Evolutionary conservation across 37 sponge, comb jelly and placozoan species (phyloP), one percentile per base, ranked within the genome.

Genomic region (Dysidea cf. avara): DNA sequence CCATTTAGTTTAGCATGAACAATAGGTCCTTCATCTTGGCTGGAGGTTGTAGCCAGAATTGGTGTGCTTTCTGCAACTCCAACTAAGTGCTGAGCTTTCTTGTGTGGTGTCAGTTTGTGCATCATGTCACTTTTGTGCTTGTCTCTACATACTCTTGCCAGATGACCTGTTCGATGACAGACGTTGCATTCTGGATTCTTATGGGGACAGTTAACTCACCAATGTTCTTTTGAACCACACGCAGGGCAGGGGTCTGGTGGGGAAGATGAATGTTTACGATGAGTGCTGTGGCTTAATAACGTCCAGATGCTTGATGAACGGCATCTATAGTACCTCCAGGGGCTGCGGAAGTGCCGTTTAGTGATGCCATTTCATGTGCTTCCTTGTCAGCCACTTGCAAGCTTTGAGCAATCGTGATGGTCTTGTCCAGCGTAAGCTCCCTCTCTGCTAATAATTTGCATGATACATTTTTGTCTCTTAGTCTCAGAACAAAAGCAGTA

Each of bases 201-300:
- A 56, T 56, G 12, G 5, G 59, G 59, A 56, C 59, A 56, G 5
- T 25, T 11, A 13, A 11, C 5, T 5, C 59, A 29, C 59, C 59
- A 56, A 11, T 56, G 59, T 25, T 56, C 59, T 56, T 56, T 56
- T 9, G 59, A 25, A 13, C 59, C 59, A 56, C 59, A 56, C 9
- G 59, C 28, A 5, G 59, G 59, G 31, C 59, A 56, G 12, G 59
- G 59, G 7, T 18, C 53, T 56, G 59, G 59, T 56, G 59, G 59
- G 31, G 31, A 5, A 11, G 59, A 29, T 13, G 7, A 7, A 5
- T 56, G 59, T 56, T 25, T 56, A 12, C 46, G 5, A 9, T 43
- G 7, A 43, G 9, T 43, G 5, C 9, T 12, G 5, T 43, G 9
- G 46, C 46, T 43, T 9, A 43, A 12, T 43, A 12, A 9, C 9